Evolutionary conservation across 2,797 vertebrate genomes (phyloP), one percentile per base, ranked within the genome.

Genomic region (Capromys pilorides): DNA sequence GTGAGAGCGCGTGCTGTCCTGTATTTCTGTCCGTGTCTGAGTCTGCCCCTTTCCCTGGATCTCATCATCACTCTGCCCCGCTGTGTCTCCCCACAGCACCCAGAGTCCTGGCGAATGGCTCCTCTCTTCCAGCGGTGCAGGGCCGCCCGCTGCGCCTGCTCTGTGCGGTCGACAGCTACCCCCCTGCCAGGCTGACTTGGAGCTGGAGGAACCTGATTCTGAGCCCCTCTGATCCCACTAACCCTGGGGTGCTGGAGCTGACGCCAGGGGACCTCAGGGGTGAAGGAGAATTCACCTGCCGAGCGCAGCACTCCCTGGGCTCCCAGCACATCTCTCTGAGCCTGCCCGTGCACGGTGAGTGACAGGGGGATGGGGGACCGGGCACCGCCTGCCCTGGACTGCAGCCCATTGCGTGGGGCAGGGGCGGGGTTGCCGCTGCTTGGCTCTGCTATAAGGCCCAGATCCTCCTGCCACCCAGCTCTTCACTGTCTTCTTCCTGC

Each of bases 91-190:
- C 83, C 82, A 8, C 33, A 95, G 94, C 22, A 28, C 11, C 7
- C 57, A 75, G 13, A 4, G 8, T 36, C 26, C 51, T 62, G 33
- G 10, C 4, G 57, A 93, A 93, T 0, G 5, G 62, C 14, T 96
- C 95, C 0, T 85, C 54, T 26, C 69, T 96, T 10, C 13, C 1
- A 0, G 71, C 92, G 19, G n/a, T 4, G 18, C 86, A 85, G 57
- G 95, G 84, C 5, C 78, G 91, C 54, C 24, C 61, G 3, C 45
- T 97, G 18, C 51, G 11, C 24, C 59, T 97, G 22, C 24, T 83
- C 71, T 97, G 97, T 62, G 59, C 18, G 0, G n/a, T 45, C 0
- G 12, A 92, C 21, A 87, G 97, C 92, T 31, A 87, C n/a, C 95
- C 95, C 18, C 57, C 92, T 1, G 64, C 77, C 16, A 39, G 0